Percentiles rank a stretch among this genome's conserved stretches.
Conservation (phyloP, 2,113 vertebrate species). For the Piaya cayana region DNA sequence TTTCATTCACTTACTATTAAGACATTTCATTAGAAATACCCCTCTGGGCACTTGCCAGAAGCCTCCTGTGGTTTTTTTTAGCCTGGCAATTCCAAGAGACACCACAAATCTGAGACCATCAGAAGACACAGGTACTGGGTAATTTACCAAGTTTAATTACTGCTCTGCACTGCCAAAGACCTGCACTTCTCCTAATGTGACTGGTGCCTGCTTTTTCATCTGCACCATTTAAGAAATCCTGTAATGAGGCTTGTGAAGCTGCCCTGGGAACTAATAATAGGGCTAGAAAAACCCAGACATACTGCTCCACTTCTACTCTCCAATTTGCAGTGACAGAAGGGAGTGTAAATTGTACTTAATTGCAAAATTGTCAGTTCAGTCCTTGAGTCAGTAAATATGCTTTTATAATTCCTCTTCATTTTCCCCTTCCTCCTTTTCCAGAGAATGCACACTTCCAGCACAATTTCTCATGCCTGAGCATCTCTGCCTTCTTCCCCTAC, state of each 20-base stretch:
- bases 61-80: not conserved
- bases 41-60: not conserved
- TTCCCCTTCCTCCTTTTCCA: not conserved
- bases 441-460: not conserved
- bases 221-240: not conserved
- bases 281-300: conserved; percentile 36
- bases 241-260: not conserved
- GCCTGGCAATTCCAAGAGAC: not conserved
- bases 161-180: not conserved
- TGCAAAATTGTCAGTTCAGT: conserved; percentile 33
- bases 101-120: not conserved
- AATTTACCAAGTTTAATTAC: not conserved
- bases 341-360: conserved; percentile 48
- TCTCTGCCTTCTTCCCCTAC: not conserved
- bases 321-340: conserved; percentile 19
- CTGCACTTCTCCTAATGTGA: not conserved
- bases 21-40: not conserved
- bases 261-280: conserved; percentile 46
- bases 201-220: not conserved
- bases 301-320: conserved; percentile 25
- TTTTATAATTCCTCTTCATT: not conserved
- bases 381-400: not conserved
- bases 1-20: not conserved
- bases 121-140: not conserved
- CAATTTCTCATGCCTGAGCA: not conserved